Evolutionary conservation across 2,113 vertebrate species (phyloP), one percentile per base, ranked within the genome.

Genomic region (Archilochus colubris): DNA sequence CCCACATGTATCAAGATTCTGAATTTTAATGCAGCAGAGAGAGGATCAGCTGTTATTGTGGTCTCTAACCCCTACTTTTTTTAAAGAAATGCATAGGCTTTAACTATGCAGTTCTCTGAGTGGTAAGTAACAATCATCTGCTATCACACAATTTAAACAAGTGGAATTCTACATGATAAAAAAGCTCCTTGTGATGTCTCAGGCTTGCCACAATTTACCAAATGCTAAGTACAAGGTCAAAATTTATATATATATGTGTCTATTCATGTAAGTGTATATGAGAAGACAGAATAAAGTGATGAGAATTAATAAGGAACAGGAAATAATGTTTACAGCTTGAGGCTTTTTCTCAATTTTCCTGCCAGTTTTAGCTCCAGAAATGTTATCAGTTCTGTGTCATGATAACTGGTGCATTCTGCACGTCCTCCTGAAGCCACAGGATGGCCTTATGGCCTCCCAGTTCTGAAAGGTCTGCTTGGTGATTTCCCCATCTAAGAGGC

Each of bases 11-110:
- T 76, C 44, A 80, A 82, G 91, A 91, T 48, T 58, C 57, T 82
- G 84, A 79, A 82, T 82, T 94, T 92, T 78, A 91, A 43, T 58
- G 59, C 31, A 94, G 72, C 86, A 86, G 84, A 92, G 30, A 86
- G 46, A 95, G 55, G 86, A 93, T 88, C 77, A 94, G 86, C 10
- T 94, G 57, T 89, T 91, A 79, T 14, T 72, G 48, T 89, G 87
- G 44, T 93, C 91, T 95, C 69, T 67, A 90, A 89, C 58, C 82
- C 54, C 61, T 44, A 68, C 31, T 82, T 88, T 94, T 48, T 90
- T 87, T 61, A 5, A 67, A 93, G 88, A 96, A 86, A 69, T 44
- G 54, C n/a, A 78, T 9, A 18, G n/a, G 63, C 85, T 94, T 95
- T 96, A 92, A 89, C 89, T 53, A 31, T 4, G 50, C 54, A 89